phyloP scores from a whole-genome alignment of 2,888 invertebrate species.

The Caenorhabditis becei region DNA sequence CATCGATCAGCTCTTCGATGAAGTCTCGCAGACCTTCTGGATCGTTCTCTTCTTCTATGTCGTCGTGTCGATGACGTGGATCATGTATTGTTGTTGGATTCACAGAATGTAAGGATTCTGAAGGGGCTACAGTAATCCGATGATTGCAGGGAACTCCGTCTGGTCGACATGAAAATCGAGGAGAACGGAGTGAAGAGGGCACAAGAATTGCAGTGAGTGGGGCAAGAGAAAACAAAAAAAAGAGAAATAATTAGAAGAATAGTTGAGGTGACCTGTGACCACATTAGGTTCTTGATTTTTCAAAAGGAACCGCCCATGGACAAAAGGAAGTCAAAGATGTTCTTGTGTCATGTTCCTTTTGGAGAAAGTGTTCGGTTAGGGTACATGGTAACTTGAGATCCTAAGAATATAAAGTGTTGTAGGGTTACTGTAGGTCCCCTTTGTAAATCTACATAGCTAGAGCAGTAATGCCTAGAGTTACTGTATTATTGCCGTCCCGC shows the following conservation, averaged over 20 bases:
- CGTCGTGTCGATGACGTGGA: slow-evolving; percentile 50
- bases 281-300: slow-evolving; percentile 14
- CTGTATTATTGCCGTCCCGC: no score
- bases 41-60: slow-evolving; percentile 53
- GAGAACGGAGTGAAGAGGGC: slow-evolving; percentile 38
- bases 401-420: no score
- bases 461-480: no score
- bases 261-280: slow-evolving; percentile 34
- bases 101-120: slow-evolving; percentile 32
- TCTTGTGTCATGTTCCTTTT: neutral
- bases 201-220: slow-evolving; percentile 43
- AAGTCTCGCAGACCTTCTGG: slow-evolving; percentile 57
- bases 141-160: slow-evolving; percentile 36
- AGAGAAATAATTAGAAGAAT: neutral
- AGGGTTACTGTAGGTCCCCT: no score
- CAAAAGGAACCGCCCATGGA: slow-evolving; percentile 15
- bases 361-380: no score
- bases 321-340: neutral
- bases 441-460: no score
- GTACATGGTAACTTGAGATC: no score
- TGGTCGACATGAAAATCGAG: slow-evolving; percentile 50
- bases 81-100: slow-evolving; percentile 45
- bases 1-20: slow-evolving; percentile 50
- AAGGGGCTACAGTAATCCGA: neutral
- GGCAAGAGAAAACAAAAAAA: slow-evolving; percentile 13